Conservation (phyloP, 30 jellyfish, hydroid and myxozoan genomes). For the Rhopilema esculentum region DNA sequence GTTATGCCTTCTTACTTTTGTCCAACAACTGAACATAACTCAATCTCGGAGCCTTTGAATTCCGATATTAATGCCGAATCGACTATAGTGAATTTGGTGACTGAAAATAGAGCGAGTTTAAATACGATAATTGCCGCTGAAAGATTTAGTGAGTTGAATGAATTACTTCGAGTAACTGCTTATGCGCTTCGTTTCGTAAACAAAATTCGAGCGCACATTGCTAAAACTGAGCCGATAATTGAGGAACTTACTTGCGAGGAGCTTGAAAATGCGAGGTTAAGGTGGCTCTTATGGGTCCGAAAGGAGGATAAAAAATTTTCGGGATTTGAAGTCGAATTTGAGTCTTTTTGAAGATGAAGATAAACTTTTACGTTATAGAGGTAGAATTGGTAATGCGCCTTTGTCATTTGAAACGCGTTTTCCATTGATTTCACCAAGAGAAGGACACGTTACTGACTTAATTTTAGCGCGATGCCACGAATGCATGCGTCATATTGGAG, state of each 20-base stretch:
- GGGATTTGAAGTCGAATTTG: not conserved
- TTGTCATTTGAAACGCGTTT: not conserved
- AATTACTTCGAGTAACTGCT: slow-evolving; percentile 19
- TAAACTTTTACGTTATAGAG: slow-evolving; percentile 7
- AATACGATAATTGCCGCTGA: slow-evolving; percentile 3
- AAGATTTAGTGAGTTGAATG: slow-evolving; percentile 7
- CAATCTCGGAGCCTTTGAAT: not conserved
- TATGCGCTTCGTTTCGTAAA: slow-evolving; percentile 17
- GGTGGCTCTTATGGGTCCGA: not conserved
- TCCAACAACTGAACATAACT: too few species aligned
- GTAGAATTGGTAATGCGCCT: slow-evolving; percentile 28
- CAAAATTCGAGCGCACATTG: not conserved
- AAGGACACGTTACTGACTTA: slow-evolving; percentile 1
- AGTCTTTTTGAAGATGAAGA: slow-evolving; percentile 7
- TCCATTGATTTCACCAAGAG: slow-evolving; percentile 19
- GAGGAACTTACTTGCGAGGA: not conserved
- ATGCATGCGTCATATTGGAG: slow-evolving; percentile 34
- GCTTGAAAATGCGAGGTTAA: not conserved
- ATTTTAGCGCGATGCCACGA: slow-evolving; percentile 16
- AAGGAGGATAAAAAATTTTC: not conserved
- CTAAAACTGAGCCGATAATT: not conserved
- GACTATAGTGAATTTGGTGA: not conserved
- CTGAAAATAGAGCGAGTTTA: not conserved
- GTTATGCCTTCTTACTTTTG: too few species aligned
- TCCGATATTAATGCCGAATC: not conserved